Evolutionary conservation across 2,113 vertebrate genomes (phyloP).

Genomic region (Erinaceus europaeus): DNA sequence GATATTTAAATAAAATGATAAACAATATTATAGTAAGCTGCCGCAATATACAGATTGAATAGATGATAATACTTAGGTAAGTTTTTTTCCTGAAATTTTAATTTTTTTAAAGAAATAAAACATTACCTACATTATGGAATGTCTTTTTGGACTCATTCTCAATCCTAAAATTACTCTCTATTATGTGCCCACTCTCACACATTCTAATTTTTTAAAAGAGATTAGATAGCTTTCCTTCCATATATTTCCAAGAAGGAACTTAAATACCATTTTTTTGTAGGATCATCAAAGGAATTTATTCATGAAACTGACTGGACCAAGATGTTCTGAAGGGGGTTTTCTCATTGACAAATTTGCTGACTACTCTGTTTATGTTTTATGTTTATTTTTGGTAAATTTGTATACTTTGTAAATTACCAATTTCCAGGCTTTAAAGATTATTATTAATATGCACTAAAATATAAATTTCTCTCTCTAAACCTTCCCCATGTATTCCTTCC

Average conservation of each 20-base stretch:
- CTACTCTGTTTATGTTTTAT: conserved; percentile 4
- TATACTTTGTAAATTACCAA: neutral
- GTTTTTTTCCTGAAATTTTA: conserved; percentile 19
- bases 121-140: conserved; percentile 21
- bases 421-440: neutral
- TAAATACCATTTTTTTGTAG: conserved; percentile 27
- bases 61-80: conserved; percentile 56
- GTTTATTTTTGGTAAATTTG: conserved; percentile 4
- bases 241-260: neutral
- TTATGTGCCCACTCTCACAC: conserved; percentile 3
- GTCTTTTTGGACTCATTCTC: conserved; percentile 11
- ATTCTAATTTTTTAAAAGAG: neutral
- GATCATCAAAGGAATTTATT: neutral
- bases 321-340: neutral
- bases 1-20: conserved; percentile 39
- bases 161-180: conserved; percentile 13
- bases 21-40: neutral
- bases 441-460: neutral
- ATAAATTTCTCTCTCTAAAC: neutral
- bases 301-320: neutral
- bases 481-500: neutral
- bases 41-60: neutral
- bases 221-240: neutral
- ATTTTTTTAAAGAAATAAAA: conserved; percentile 37
- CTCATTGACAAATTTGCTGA: conserved; percentile 25